phyloP scores from a whole-genome alignment of 2,113 vertebrate genomes.

The Pterophyllum scalare region DNA sequence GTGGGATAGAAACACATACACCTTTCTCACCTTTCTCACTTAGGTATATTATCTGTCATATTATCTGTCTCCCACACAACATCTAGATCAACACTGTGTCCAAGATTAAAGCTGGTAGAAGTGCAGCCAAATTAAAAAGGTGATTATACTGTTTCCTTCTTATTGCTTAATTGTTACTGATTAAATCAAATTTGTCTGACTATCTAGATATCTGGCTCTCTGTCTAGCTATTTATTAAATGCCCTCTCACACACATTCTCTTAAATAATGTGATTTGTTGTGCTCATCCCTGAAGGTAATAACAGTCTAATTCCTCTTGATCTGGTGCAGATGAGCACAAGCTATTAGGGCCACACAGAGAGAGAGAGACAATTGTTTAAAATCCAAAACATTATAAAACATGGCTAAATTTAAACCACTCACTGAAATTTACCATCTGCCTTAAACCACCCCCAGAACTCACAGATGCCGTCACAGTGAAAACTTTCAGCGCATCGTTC shows the following conservation, averaged over 20 bases:
- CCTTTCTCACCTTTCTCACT: neutral
- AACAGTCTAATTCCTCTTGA: conserved; percentile 55
- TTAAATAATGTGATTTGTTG: conserved; percentile 29
- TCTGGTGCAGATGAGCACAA: conserved; percentile 44
- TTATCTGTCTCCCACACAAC: neutral
- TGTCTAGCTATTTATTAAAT: conserved; percentile 30
- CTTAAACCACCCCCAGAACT: neutral
- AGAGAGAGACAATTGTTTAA: conserved; percentile 7
- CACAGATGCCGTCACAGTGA: neutral
- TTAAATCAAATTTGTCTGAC: neutral
- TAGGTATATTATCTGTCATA: neutral
- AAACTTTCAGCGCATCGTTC: conserved; percentile 1
- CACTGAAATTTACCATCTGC: conserved; percentile 8
- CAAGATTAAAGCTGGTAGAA: conserved; percentile 55
- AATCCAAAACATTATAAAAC: conserved; percentile 23
- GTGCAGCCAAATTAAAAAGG: conserved; percentile 63
- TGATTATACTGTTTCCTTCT: conserved; percentile 48
- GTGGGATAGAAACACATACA: neutral
- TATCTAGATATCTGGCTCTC: neutral
- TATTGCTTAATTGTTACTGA: conserved; percentile 17
- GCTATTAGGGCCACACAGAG: conserved; percentile 24
- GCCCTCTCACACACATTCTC: conserved; percentile 6
- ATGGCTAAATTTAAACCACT: conserved; percentile 48
- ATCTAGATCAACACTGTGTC: conserved; percentile 12
- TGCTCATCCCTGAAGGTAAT: conserved; percentile 51